Evolutionary conservation across 2,113 vertebrate species (phyloP).

Genomic region (Nyctibius bracteatus): DNA sequence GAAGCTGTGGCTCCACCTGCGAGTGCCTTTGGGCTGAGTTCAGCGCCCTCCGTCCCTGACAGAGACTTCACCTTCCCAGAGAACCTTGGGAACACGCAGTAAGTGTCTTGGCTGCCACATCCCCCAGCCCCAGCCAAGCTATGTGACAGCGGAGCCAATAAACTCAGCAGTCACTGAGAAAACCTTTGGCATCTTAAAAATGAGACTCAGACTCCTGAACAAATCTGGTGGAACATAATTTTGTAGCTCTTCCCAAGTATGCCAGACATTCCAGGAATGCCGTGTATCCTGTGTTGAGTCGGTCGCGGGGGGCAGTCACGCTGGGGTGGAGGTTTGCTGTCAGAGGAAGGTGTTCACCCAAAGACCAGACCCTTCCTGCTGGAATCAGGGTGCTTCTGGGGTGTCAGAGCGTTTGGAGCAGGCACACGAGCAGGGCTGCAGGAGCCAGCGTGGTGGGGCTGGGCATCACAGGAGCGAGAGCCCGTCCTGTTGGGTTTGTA

Average conservation of each 20-base stretch:
- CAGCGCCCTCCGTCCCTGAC: neutral
- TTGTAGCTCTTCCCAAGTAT: neutral
- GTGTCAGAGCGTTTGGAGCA: neutral
- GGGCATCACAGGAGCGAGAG: neutral
- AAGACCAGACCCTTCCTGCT: neutral
- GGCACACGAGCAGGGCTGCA: neutral
- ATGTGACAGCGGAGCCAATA: accelerated
- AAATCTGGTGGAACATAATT: neutral
- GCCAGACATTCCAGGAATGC: constrained; percentile 26
- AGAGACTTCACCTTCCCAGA: neutral
- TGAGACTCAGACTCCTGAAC: neutral
- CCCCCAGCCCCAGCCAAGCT: neutral
- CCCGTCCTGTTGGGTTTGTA: neutral
- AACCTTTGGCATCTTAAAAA: neutral
- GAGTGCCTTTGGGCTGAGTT: neutral
- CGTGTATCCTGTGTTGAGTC: accelerated
- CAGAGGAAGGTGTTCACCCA: neutral
- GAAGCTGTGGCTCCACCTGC: neutral
- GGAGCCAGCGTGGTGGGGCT: accelerated
- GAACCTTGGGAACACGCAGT: neutral
- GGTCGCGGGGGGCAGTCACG: neutral
- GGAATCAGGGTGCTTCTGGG: neutral
- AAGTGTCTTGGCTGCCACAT: neutral
- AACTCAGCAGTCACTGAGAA: neutral
- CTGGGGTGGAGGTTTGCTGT: neutral